Conservation (phyloP, 2,888 invertebrate genomes). For the Drosophila fungiperda region DNA sequence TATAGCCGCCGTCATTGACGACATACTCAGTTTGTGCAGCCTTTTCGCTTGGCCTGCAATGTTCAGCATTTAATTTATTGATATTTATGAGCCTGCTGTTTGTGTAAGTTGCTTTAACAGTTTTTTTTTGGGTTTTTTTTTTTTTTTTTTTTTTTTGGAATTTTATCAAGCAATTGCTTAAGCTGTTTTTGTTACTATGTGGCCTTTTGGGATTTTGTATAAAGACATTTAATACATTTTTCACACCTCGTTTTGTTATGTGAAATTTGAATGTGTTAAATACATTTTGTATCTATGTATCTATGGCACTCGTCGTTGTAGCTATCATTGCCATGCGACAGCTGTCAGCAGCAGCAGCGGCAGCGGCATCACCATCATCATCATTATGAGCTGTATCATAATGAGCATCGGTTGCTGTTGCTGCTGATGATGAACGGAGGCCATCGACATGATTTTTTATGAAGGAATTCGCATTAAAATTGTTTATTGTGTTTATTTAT, state of each 20-base stretch:
- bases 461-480: slow-evolving; percentile 79
- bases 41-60: slow-evolving; percentile 45
- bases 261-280: slow-evolving; percentile 27
- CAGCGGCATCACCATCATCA: slow-evolving; percentile 8
- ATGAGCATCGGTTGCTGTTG: slow-evolving; percentile 17
- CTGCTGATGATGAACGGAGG: slow-evolving; percentile 28
- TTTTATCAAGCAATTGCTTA: slow-evolving; percentile 62
- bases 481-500: slow-evolving; percentile 81
- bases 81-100: slow-evolving; percentile 50
- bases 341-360: slow-evolving; percentile 57
- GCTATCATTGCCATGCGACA: slow-evolving; percentile 69
- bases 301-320: slow-evolving; percentile 3
- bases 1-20: slow-evolving; percentile 55
- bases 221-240: slow-evolving; percentile 67
- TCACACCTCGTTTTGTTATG: slow-evolving; percentile 63
- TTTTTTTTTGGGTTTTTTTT: no score
- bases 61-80: slow-evolving; percentile 62
- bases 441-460: slow-evolving; percentile 65
- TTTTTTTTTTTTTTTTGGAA: slow-evolving; percentile 43
- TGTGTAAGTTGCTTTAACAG: slow-evolving; percentile 1
- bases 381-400: slow-evolving; percentile 18
- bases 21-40: slow-evolving; percentile 50
- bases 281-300: slow-evolving; percentile 52
- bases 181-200: slow-evolving; percentile 29
- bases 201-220: slow-evolving; percentile 20